These are phyloP conservation scores for Pandemis corylana DNA, from an alignment of 2,888 invertebrate species.

Conservation along the genomic window DNA sequence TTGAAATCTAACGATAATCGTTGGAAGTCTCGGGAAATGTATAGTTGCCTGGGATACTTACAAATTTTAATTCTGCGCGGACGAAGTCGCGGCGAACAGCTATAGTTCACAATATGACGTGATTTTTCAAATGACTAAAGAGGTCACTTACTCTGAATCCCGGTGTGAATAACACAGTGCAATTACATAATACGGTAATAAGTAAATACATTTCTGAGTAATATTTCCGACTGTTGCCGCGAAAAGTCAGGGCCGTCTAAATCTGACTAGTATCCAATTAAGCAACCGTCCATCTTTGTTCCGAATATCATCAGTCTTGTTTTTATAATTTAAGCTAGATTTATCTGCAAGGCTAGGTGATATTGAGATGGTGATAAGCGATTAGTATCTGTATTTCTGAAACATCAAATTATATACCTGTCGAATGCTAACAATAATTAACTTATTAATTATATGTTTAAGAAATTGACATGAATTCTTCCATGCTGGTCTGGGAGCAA, in stretches of 20 bases:
- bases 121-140: constrained; percentile 8
- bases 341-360: not conserved
- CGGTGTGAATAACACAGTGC: not conserved
- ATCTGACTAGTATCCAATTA: not conserved
- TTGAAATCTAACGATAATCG: no score
- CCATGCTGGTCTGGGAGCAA: no score
- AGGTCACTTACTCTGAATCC: not conserved
- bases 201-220: not conserved
- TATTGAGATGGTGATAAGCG: not conserved
- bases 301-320: not conserved
- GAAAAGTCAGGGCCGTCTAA: constrained; percentile 1
- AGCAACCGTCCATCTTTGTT: not conserved
- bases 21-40: no score
- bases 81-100: no score
- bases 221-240: not conserved
- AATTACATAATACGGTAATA: not conserved
- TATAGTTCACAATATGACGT: not conserved
- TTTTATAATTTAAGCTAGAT: not conserved
- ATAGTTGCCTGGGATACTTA: no score
- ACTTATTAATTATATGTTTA: no score
- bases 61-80: no score
- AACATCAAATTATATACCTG: no score
- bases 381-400: not conserved
- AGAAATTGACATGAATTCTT: no score
- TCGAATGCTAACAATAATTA: no score